Percentiles rank a stretch among this genome's conserved stretches.
These are phyloP conservation scores for Temnopleurus reevesii DNA, from an alignment of 53 echinoderm and acorn worm species.

Conservation along the genomic window DNA sequence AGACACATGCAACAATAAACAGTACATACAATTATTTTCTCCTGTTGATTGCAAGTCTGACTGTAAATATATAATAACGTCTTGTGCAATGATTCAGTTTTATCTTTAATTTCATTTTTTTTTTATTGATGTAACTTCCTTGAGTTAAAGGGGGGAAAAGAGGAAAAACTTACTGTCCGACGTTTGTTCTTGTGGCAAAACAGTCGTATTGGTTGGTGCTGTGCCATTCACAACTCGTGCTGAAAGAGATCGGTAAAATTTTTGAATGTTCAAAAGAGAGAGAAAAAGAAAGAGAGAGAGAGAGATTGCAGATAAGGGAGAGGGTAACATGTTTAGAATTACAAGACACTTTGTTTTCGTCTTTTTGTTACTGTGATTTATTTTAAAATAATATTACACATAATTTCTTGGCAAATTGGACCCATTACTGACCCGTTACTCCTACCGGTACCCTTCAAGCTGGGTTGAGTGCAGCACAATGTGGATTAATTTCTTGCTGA, in stretches of 20 bases:
- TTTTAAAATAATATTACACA: no score
- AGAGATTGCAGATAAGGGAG: not conserved
- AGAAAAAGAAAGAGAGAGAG: not conserved
- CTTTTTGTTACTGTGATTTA: no score
- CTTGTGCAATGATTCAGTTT: not conserved
- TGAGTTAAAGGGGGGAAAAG: not conserved
- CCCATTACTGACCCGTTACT: no score
- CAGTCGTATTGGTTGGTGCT: slow-evolving; percentile 1
- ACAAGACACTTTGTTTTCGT: no score
- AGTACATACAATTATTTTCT: no score
- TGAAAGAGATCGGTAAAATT: not conserved
- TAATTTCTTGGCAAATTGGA: no score
- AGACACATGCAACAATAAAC: no score
- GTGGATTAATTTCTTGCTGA: no score
- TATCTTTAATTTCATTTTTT: not conserved
- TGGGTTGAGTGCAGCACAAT: no score
- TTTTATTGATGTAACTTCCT: no score
- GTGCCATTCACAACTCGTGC: slow-evolving; percentile 30
- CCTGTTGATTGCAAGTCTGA: not conserved
- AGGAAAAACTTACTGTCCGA: slow-evolving; percentile 5
- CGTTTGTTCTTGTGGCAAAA: not conserved
- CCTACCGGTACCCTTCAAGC: no score
- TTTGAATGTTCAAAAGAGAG: not conserved
- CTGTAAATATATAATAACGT: not conserved
- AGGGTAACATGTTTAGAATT: no score